Percentiles rank a stretch among this genome's conserved stretches.
Evolutionary conservation across 2,113 vertebrate genomes (phyloP).

Genomic region (Coregonus clupeaformis): DNA sequence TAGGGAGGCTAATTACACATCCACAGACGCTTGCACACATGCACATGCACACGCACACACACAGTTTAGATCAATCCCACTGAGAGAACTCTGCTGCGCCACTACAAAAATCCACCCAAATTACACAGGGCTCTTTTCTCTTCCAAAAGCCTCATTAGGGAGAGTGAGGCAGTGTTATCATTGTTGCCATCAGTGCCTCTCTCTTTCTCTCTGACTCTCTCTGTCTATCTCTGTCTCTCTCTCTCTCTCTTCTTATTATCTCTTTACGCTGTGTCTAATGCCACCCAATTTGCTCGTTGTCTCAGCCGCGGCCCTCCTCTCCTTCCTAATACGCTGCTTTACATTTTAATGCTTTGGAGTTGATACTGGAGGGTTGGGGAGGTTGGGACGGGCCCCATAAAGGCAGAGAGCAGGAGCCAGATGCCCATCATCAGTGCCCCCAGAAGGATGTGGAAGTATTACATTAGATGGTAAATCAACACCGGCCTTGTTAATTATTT

Average conservation of each 20-base stretch:
- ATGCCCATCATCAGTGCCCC: conserved; percentile 34
- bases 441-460: conserved; percentile 60
- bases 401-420: conserved; percentile 21
- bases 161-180: conserved; percentile 6
- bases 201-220: too few relatives aligned
- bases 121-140: conserved; percentile 38
- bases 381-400: conserved; percentile 28
- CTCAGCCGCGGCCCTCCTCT: not conserved
- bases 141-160: conserved; percentile 30
- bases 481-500: conserved; percentile 68
- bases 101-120: conserved; percentile 47
- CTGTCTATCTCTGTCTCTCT: too few relatives aligned
- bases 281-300: conserved; percentile 18
- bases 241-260: not conserved
- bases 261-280: not conserved
- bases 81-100: conserved; percentile 31
- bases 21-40: not conserved
- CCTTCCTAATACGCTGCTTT: conserved; percentile 37
- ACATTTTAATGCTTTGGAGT: conserved; percentile 44
- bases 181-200: not conserved
- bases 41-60: not conserved
- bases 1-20: conserved; percentile 56
- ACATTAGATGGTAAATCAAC: conserved; percentile 66
- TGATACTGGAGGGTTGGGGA: conserved; percentile 34
- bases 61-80: conserved; percentile 63